Percentiles rank a stretch among this genome's conserved stretches.
Evolutionary conservation across 2,113 vertebrate species (phyloP).

Genomic region (Atlantisia rogersi): DNA sequence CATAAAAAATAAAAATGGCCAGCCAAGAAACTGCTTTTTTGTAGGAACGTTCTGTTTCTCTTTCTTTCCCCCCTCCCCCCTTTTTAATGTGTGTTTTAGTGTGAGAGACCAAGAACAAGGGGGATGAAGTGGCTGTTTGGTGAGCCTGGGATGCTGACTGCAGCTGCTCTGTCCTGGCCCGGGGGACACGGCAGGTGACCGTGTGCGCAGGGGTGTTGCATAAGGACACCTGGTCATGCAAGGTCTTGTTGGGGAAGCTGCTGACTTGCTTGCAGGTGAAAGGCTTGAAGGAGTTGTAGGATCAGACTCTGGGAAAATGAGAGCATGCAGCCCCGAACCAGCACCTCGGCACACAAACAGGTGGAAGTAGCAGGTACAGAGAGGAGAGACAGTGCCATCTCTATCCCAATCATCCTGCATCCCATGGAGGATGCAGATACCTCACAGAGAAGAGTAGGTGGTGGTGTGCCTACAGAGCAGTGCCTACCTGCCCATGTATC

Average conservation of each 20-base stretch:
- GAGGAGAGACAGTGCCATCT: not conserved
- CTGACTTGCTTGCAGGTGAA: slow-evolving; percentile 32
- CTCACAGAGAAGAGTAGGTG: not conserved
- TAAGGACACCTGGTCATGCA: not conserved
- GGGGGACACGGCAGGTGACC: not conserved
- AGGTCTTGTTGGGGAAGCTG: slow-evolving; percentile 41
- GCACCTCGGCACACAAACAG: not conserved
- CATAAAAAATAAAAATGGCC: slow-evolving; percentile 28
- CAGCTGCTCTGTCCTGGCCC: not conserved
- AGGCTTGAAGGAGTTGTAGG: slow-evolving; percentile 5
- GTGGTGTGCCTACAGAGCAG: not conserved
- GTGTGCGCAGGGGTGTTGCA: not conserved
- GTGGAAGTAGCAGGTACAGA: not conserved
- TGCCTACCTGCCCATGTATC: not conserved
- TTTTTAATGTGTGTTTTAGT: not conserved
- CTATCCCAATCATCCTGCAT: not conserved
- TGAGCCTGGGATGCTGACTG: not conserved
- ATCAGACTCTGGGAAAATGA: slow-evolving; percentile 20
- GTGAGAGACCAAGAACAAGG: not conserved
- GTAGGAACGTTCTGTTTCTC: slow-evolving; percentile 57
- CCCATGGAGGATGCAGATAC: not conserved
- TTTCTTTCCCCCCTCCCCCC: not conserved
- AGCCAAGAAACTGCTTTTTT: slow-evolving; percentile 68
- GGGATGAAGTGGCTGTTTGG: not conserved
- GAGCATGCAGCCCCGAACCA: not conserved